Percentiles rank a stretch among this genome's conserved stretches.
Conservation (phyloP, 2,888 invertebrate species). For the Acronicta aceris region DNA sequence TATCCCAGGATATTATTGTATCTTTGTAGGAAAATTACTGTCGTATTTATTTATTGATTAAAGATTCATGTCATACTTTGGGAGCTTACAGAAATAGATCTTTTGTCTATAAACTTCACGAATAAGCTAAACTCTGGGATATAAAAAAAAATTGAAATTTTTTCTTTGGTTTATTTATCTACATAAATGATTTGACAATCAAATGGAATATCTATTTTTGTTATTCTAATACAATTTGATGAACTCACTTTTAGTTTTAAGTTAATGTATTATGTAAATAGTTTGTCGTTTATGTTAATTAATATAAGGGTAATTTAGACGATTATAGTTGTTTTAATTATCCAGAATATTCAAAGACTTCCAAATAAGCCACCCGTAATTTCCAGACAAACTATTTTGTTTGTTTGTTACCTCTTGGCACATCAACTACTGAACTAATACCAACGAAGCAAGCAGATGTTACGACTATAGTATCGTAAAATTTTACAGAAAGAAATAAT, state of each 20-base stretch:
- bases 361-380: too few relatives aligned
- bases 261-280: slow-evolving; percentile 52
- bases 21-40: slow-evolving; percentile 42
- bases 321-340: slow-evolving; percentile 33
- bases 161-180: background rate
- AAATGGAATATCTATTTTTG: slow-evolving; percentile 37
- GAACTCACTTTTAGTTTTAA: slow-evolving; percentile 49
- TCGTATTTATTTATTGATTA: slow-evolving; percentile 57
- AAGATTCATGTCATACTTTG: slow-evolving; percentile 9
- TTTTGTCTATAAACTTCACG: slow-evolving; percentile 14
- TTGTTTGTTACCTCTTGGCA: too few relatives aligned
- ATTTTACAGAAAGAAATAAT: too few relatives aligned
- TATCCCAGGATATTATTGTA: slow-evolving; percentile 2
- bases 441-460: too few relatives aligned
- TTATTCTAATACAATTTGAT: slow-evolving; percentile 50
- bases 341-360: background rate
- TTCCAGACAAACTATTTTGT: too few relatives aligned
- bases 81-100: slow-evolving; percentile 18
- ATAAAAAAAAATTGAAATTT: too few relatives aligned
- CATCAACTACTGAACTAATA: too few relatives aligned
- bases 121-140: background rate
- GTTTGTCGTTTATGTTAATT: slow-evolving; percentile 37
- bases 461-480: too few relatives aligned
- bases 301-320: slow-evolving; percentile 51
- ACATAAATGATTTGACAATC: slow-evolving; percentile 2